phyloP scores from a whole-genome alignment of 2,113 vertebrate species.

The Aptenodytes forsteri region DNA sequence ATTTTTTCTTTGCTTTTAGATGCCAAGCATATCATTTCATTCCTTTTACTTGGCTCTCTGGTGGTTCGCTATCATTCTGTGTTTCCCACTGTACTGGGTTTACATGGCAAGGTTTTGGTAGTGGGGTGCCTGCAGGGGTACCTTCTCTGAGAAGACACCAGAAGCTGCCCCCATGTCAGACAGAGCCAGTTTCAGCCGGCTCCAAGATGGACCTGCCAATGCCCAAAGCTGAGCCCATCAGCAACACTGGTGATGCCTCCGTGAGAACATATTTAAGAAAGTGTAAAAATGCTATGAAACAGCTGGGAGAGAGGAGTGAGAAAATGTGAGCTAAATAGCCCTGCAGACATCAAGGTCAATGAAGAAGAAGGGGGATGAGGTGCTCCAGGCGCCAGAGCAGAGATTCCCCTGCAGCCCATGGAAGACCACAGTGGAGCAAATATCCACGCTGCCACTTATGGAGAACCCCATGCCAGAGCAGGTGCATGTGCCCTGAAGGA shows the following conservation, averaged over 20 bases:
- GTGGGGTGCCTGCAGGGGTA: background rate
- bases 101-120: background rate
- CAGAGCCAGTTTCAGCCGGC: background rate
- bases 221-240: background rate
- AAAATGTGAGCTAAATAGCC: background rate
- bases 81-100: background rate
- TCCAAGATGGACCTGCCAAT: background rate
- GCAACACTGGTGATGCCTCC: no score
- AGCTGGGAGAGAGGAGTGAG: no score
- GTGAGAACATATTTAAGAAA: background rate
- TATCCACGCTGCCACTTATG: background rate
- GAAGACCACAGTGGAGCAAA: background rate
- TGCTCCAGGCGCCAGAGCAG: background rate
- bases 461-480: background rate
- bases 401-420: background rate
- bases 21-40: background rate
- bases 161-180: background rate
- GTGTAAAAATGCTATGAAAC: no score
- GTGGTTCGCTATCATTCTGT: background rate
- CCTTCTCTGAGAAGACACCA: background rate
- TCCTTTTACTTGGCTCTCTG: background rate
- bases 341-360: background rate
- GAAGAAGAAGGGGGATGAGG: background rate
- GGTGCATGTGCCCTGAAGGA: background rate
- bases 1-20: background rate